Conservation (phyloP, 2,888 invertebrate genomes). For the Ophion ellenae region DNA sequence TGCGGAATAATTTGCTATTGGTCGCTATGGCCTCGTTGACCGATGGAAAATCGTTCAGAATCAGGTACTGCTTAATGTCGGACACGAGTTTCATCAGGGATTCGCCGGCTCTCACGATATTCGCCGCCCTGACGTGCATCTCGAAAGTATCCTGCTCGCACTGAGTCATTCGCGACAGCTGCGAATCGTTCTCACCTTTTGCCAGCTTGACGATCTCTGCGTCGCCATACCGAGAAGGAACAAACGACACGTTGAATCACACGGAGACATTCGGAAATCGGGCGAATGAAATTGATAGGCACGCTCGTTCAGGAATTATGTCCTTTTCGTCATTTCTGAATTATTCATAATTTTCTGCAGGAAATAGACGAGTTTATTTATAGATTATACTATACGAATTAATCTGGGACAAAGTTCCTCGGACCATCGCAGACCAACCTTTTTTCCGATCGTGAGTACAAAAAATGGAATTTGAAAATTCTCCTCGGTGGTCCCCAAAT, state of each 20-base stretch:
- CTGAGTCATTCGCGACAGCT: conserved; percentile 94
- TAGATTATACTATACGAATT: no score
- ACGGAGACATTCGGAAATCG: not conserved
- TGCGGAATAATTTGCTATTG: conserved; percentile 94
- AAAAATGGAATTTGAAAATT: not conserved
- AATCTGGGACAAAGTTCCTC: not conserved
- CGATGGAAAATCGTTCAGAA: conserved; percentile 98
- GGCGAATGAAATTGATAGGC: no score
- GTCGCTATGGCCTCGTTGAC: conserved; percentile 98
- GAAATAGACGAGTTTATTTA: no score
- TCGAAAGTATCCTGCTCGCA: conserved; percentile 98
- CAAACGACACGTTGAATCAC: not conserved
- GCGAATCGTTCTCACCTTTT: conserved; percentile 95
- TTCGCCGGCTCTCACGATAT: conserved; percentile 98
- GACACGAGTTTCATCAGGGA: conserved; percentile 98
- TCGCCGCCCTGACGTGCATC: conserved; percentile 98
- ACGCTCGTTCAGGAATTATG: no score
- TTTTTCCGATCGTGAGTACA: not conserved
- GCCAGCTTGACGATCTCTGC: conserved; percentile 95
- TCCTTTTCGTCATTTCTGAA: no score
- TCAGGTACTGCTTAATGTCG: conserved; percentile 98
- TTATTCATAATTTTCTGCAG: no score
- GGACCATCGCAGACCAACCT: not conserved
- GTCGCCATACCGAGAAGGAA: conserved; percentile 71
- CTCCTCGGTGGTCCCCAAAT: not conserved